Base-by-base conservation (phyloP, 2,888 invertebrate genomes). In the Lamellibrachia satsuma region DNA sequence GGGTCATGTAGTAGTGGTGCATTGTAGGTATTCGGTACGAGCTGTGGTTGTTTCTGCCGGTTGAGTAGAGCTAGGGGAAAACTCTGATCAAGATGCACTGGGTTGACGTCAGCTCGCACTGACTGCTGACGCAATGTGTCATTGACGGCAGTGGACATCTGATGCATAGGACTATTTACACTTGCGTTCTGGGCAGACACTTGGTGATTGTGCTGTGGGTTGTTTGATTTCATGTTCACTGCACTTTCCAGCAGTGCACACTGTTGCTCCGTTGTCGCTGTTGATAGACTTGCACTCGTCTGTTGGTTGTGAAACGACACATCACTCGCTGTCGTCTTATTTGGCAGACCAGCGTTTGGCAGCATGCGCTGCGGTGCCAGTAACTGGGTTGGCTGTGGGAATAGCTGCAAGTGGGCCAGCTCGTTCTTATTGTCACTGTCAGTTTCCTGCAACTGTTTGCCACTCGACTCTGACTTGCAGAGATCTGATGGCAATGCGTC, bases 141-240 rank as follows among this genome's bases (percentile, higher is more conserved):
- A 22, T 15, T 22, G 15, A 75, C 22, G 75, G 75, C 22, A 22
- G 75, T 75, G 75, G 75, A 75, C 3, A n/a, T 75, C 22, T 75
- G 75, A 3, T 22, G 22, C 75, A 75, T n/a, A 3, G 75, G 6
- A n/a, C 22, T 75, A 75, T n/a, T 75, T 15, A 75, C 75, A 75
- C 11, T 75, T 6, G 75, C 22, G 22, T n/a, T 75, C 75, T 75
- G 75, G 22, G 75, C 75, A 22, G 75, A 75, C 75, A 75, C n/a
- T 75, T 75, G 75, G 75, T n/a, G 75, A 75, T 75, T 22, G n/a
- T 75, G 75, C 75, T 75, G 75, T 75, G 75, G 75, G n/a, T 75
- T 75, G 75, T 22, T 75, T 75, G 75, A 75, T 22, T 75, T 75
- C 22, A 75, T 75, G 22, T 75, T 75, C 4, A 22, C 75, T 11